Evolutionary conservation across 2,113 vertebrate genomes (phyloP).

Genomic region (Platysternon megacephalum): DNA sequence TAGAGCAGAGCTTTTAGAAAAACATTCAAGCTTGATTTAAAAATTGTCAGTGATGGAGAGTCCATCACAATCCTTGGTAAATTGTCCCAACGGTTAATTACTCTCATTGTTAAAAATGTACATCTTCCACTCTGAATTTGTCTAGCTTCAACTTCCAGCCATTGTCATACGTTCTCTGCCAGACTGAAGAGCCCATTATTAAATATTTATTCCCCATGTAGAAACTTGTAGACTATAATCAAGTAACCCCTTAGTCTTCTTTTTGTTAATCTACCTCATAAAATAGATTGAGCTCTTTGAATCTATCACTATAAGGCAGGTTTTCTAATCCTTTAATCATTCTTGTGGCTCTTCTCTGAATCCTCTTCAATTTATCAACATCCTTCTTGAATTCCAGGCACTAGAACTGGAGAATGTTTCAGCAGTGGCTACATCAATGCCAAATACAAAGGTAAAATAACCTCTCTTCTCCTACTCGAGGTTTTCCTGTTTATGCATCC

Average conservation of each 20-base stretch:
- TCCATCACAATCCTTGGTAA: neutral
- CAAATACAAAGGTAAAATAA: neutral
- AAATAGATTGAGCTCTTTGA: neutral
- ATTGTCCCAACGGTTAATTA: neutral
- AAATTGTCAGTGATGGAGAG: neutral
- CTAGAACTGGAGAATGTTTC: neutral
- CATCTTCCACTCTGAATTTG: neutral
- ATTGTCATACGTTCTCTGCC: neutral
- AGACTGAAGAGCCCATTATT: neutral
- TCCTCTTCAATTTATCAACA: neutral
- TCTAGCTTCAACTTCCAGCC: neutral
- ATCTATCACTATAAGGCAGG: neutral
- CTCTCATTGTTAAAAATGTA: neutral
- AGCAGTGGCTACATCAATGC: too few species aligned
- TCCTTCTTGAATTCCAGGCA: neutral
- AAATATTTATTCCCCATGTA: neutral
- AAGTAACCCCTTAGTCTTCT: neutral
- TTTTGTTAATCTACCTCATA: neutral
- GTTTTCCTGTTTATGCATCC: neutral
- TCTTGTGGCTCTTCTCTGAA: neutral
- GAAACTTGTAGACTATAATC: neutral
- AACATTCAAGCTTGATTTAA: neutral
- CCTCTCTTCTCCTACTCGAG: neutral
- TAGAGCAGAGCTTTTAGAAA: neutral
- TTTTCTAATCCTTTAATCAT: neutral